phyloP scores from a whole-genome alignment of 2,113 vertebrate genomes.

The Channa maculata region DNA sequence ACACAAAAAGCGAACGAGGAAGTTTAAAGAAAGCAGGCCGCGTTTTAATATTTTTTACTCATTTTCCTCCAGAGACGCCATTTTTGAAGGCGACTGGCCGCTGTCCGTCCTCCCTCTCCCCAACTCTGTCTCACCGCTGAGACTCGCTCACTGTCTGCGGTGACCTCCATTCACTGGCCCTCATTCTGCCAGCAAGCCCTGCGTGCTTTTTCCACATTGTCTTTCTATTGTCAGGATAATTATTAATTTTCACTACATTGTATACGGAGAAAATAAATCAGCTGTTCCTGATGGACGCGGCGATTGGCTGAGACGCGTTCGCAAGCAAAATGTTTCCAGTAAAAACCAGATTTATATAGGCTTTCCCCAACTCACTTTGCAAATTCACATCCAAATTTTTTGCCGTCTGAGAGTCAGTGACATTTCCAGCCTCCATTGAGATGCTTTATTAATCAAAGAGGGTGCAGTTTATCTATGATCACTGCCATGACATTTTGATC shows the following conservation, averaged over 20 bases:
- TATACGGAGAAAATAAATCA: constrained; percentile 28
- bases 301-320: constrained; percentile 45
- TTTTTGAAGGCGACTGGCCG: constrained; percentile 86
- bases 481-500: not conserved
- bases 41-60: constrained; percentile 82
- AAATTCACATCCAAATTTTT: constrained; percentile 23
- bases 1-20: constrained; percentile 35
- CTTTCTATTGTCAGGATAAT: not conserved
- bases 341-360: constrained; percentile 52
- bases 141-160: constrained; percentile 72
- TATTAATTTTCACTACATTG: constrained; percentile 3
- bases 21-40: constrained; percentile 73
- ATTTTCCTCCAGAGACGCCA: constrained; percentile 87
- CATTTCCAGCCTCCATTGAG: constrained; percentile 16
- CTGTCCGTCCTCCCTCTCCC: constrained; percentile 77
- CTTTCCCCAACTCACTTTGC: constrained; percentile 21
- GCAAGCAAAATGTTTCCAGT: constrained; percentile 45
- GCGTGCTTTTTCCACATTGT: constrained; percentile 38
- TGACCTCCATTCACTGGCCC: constrained; percentile 78
- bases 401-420: not conserved
- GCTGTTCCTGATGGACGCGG: constrained; percentile 26
- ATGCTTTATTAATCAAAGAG: not conserved
- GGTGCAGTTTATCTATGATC: constrained; percentile 2
- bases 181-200: constrained; percentile 39
- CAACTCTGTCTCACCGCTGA: constrained; percentile 60